Evolutionary conservation across 2,797 vertebrate species (phyloP).

Genomic region (Astyanax mexicanus): DNA sequence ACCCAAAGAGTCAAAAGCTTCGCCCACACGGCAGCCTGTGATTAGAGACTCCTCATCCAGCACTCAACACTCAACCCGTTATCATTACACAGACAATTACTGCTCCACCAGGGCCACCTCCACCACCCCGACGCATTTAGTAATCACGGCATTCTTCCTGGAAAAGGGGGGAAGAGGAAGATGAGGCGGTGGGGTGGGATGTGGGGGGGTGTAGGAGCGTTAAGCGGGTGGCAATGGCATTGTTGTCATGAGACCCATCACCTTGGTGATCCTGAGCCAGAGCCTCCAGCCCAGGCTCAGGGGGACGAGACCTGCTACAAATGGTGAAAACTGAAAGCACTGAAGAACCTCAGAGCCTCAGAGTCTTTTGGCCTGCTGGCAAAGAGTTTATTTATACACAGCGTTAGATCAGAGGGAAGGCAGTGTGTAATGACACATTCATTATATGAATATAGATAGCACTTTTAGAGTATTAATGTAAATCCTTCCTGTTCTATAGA

Average conservation of each 20-base stretch:
- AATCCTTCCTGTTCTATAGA: neutral
- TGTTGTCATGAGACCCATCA: slow-evolving; percentile 69
- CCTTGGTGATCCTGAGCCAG: slow-evolving; percentile 67
- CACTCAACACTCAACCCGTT: slow-evolving; percentile 62
- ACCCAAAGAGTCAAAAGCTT: slow-evolving; percentile 63
- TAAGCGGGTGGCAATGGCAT: slow-evolving; percentile 64
- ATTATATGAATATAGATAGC: neutral
- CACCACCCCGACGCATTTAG: slow-evolving; percentile 70
- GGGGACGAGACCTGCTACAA: slow-evolving; percentile 39
- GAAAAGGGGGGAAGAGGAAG: slow-evolving; percentile 57
- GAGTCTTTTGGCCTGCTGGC: neutral
- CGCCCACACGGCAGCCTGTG: slow-evolving; percentile 65
- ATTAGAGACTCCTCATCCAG: slow-evolving; percentile 64
- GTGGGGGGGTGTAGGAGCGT: no score
- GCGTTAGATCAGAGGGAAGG: neutral
- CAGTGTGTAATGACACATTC: neutral
- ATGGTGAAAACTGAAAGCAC: slow-evolving; percentile 12
- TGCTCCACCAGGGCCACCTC: slow-evolving; percentile 74
- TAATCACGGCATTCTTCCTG: slow-evolving; percentile 82
- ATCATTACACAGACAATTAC: slow-evolving; percentile 76
- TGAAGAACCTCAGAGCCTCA: slow-evolving; percentile 3
- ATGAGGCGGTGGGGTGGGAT: no score
- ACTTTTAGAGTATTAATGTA: neutral
- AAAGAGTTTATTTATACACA: slow-evolving; percentile 17
- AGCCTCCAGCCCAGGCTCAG: slow-evolving; percentile 53